A percentile compares a stretch with the other conserved stretches of the same genome.
phyloP scores from a whole-genome alignment of 1,140 invertebrate genomes.

The Drosophila athabasca region DNA sequence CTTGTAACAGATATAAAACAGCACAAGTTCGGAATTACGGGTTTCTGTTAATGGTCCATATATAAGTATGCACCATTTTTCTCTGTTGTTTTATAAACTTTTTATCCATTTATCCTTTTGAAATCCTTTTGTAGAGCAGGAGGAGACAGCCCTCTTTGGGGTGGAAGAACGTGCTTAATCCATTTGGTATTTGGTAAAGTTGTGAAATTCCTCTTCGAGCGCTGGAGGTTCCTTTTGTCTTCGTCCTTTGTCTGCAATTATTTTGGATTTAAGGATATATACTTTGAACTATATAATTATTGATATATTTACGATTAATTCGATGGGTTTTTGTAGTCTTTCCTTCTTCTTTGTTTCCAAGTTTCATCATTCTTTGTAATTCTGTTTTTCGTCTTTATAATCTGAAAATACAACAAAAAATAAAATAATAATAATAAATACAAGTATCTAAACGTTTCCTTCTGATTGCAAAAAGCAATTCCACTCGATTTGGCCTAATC shows the following conservation, averaged over 20 bases:
- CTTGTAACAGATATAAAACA: constrained; percentile 83
- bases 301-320: constrained; percentile 9
- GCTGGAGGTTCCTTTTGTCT: neutral
- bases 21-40: constrained; percentile 84
- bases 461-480: constrained; percentile 22
- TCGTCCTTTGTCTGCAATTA: constrained; percentile 25
- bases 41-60: constrained; percentile 84
- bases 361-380: too few species aligned
- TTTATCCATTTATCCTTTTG: constrained; percentile 9
- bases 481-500: constrained; percentile 57
- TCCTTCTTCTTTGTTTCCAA: too few species aligned
- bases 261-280: neutral
- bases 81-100: constrained; percentile 31
- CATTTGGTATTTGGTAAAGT: constrained; percentile 36
- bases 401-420: neutral
- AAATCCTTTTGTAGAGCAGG: neutral
- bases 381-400: too few species aligned
- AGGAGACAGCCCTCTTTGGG: constrained; percentile 7
- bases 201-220: constrained; percentile 31
- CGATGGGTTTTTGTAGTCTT: neutral
- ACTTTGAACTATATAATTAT: neutral
- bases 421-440: too few species aligned
- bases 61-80: constrained; percentile 80
- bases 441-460: neutral
- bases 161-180: constrained; percentile 5